Evolutionary conservation across 1,140 invertebrate species (phyloP), one percentile per base, ranked within the genome.

Genomic region (Saccostrea glomerata): DNA sequence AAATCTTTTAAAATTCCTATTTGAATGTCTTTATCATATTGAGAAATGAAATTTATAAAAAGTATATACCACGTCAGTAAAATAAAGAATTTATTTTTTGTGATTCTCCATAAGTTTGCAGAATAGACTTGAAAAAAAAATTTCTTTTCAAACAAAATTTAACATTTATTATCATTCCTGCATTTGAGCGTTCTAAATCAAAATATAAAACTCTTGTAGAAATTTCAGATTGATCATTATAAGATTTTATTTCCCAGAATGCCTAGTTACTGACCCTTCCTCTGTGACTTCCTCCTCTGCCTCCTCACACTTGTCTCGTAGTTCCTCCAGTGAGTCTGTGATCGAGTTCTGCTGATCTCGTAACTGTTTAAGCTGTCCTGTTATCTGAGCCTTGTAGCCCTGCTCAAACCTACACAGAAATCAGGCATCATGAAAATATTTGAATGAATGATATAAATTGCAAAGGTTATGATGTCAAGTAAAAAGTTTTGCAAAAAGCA

Each of bases 301-400:
- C 23, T 89, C 87, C 9, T 91, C 89, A 70, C 82, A 82, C 23
- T 86, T 82, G 82, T 91, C 90, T 77, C 88, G 88, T 1, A 91
- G 58, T 7, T 91, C 66, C 56, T 91, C 90, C n/a, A 91, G 86
- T 13, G 70, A 87, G n/a, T 91, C 54, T 12, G 84, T 88, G 55
- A 91, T 84, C 25, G 87, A 82, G 47, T 89, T 87, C 89, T 91
- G 90, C 63, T 91, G 90, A 77, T 91, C 90, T 70, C 90, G 54
- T 17, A 91, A 55, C 17, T 85, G 66, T 13, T 85, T 40, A 17
- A 91, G 36, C 30, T 91, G 86, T 13, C 87, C 63, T 2, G 86
- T 86, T 20, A 91, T 84, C 56, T 86, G 87, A 9, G 90, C 88
- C 30, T 89, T 89, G n/a, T 85, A 86, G 54, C 90, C 90, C 84